A percentile compares a stretch with the other conserved stretches of the same genome.
phyloP scores from a whole-genome alignment of 2,113 vertebrate genomes.

The Beaufortia kweichowensis region DNA sequence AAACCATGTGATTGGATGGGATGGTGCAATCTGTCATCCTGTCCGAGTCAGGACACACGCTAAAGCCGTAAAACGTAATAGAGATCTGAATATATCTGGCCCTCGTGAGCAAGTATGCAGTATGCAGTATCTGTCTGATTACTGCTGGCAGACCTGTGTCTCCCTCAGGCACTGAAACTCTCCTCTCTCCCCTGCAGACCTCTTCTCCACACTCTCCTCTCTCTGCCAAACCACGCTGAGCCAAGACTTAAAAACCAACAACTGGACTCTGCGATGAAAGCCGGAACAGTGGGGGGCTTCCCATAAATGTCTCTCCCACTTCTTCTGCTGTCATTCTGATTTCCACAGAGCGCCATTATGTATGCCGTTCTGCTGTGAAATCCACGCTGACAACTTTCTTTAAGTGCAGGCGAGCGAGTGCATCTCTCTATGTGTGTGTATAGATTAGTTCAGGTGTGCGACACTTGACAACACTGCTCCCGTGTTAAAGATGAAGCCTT shows the following conservation, averaged over 20 bases:
- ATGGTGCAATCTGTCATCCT: constrained; percentile 17
- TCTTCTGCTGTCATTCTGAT: constrained; percentile 23
- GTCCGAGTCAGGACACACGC: not conserved
- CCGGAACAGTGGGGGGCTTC: constrained; percentile 57
- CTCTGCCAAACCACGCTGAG: constrained; percentile 65
- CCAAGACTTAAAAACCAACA: constrained; percentile 73
- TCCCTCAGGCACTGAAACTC: constrained; percentile 31
- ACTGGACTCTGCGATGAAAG: constrained; percentile 67
- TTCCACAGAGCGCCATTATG: constrained; percentile 25
- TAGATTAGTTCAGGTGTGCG: constrained; percentile 11
- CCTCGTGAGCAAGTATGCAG: constrained; percentile 7
- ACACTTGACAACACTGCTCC: constrained; percentile 4
- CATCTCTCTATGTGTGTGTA: constrained; percentile 1
- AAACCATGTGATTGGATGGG: not conserved
- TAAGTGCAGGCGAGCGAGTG: not conserved
- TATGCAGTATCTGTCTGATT: constrained; percentile 29
- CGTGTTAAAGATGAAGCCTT: constrained; percentile 13
- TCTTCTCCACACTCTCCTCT: not conserved
- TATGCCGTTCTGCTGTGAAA: not conserved
- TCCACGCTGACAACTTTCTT: constrained; percentile 26
- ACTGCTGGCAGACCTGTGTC: constrained; percentile 17
- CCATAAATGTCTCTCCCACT: constrained; percentile 65
- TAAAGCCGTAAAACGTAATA: constrained; percentile 27
- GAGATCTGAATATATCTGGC: constrained; percentile 24
- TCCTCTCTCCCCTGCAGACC: not conserved